These are phyloP conservation scores for Falco berigora DNA, from an alignment of 2,797 vertebrate genomes.

Conservation along the genomic window DNA sequence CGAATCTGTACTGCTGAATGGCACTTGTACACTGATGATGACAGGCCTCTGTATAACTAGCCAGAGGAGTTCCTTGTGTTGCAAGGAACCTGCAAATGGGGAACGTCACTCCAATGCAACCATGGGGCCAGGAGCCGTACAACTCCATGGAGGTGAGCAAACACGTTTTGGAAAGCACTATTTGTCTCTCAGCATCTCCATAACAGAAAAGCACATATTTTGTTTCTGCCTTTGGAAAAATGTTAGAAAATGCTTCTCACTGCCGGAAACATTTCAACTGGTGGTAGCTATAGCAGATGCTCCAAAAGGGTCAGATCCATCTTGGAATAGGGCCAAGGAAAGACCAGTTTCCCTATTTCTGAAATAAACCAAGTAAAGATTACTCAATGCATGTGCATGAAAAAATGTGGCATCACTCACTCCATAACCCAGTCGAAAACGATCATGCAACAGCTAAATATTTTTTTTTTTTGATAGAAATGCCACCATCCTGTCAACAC, in stretches of 20 bases:
- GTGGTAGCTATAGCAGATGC: not conserved
- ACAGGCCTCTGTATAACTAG: not conserved
- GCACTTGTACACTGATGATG: not conserved
- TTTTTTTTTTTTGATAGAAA: not conserved
- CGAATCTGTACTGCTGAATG: not conserved
- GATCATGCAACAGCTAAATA: not conserved
- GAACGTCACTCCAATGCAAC: fast-evolving
- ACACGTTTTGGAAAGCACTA: not conserved
- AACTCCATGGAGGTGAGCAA: not conserved
- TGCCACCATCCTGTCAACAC: not conserved
- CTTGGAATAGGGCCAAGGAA: not conserved
- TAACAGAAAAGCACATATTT: not conserved
- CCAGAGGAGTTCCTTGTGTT: not conserved
- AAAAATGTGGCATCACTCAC: not conserved
- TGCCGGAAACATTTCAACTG: not conserved
- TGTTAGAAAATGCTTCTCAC: not conserved
- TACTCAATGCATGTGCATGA: not conserved
- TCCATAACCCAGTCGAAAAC: not conserved
- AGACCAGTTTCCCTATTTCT: not conserved
- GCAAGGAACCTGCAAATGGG: not conserved
- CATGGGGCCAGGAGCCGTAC: not conserved
- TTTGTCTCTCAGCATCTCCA: not conserved
- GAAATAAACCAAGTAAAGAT: not conserved
- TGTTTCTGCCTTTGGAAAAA: not conserved
- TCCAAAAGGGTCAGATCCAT: not conserved